Evolutionary conservation across 1,140 invertebrate genomes (phyloP), one percentile per base, ranked within the genome.

Genomic region (Zaprionus ghesquierei): DNA sequence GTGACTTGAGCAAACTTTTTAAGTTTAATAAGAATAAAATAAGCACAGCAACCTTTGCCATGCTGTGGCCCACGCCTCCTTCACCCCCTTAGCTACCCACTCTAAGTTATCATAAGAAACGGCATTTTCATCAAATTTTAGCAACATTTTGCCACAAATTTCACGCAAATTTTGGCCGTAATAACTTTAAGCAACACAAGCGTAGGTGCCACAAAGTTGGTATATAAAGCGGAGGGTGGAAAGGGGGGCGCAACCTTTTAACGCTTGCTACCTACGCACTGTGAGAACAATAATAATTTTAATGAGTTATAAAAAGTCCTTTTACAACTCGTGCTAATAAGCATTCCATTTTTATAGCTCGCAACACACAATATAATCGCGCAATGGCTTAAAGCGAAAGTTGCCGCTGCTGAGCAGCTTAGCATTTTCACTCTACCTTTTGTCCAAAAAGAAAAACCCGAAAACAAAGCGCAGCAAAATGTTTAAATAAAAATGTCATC

Each of bases 291-390:
- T 82, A 70, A 87, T 81, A 68, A 69, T 89, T 80, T 84, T 80
- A 77, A 89, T 89, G 84, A 84, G 84, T 74, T 75, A 73, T 89
- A 84, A 84, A 89, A 80, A 41, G 75, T 71, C 46, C 64, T 74
- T 79, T 81, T 79, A 75, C 70, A 86, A 56, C 72, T 77, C 64
- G 56, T 55, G 56, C 46, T 65, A 71, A 59, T 20, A 60, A 29
- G 55, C 41, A 68, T 60, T 46, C 33, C 38, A 54, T n/a, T 54
- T 65, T 59, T 58, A 71, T 54, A 50, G 55, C 46, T 35, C 25
- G 3, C 6, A 63, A 55, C n/a, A 55, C 35, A 58, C 20, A 49
- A 56, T 55, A 54, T 56, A 46, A 62, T 62, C 49, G 38, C 13
- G 10, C 25, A 29, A 38, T 25, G 18, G 15, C 23, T 12, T 27